Evolutionary conservation across 2,888 invertebrate genomes (phyloP), one percentile per base, ranked within the genome.

Genomic region (Bellardia pandia): DNA sequence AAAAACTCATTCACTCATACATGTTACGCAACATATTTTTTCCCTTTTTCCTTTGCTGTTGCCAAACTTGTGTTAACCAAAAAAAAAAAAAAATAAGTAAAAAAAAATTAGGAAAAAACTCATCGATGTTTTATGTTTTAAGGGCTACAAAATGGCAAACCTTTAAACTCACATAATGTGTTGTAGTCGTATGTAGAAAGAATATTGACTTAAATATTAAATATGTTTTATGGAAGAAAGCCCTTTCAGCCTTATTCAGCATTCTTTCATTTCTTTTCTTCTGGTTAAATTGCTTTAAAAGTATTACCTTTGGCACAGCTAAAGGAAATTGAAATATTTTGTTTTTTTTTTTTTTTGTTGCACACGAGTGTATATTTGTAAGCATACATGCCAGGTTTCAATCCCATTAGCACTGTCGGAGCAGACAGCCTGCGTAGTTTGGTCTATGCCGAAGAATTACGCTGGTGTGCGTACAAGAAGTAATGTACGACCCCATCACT

Each of bases 251-350:
- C 53, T 56, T 64, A 42, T 76, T 64, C 42, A 13, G n/a, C 45
- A 30, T 68, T 16, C 45, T 75, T 76, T 13, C 13, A 23, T 23
- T 76, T 13, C n/a, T 40, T 58, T 72, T 42, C 53, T 64, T 69
- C 16, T 33, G 60, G 53, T 72, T 64, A 72, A 72, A 71, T 80
- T 62, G 56, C 64, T 72, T 64, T 64, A 72, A 80, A 79, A 72
- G 53, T 80, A 80, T 64, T 72, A 72, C 53, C 62, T 72, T 80
- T 72, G 80, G 72, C 80, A 66, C 64, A 64, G 53, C 64, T 33
- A 62, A 64, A 80, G 64, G 64, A 80, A 72, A 80, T 72, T 56
- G 56, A 48, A 72, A 56, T 66, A 23, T 80, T 66, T 62, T 66
- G 45, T 45, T 3, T 3, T 11, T 45, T 45, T 9, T 8, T 9